A percentile compares a stretch with the other conserved stretches of the same genome.
Evolutionary conservation across 2,797 vertebrate species (phyloP).

Genomic region (Silurus aristotelis): DNA sequence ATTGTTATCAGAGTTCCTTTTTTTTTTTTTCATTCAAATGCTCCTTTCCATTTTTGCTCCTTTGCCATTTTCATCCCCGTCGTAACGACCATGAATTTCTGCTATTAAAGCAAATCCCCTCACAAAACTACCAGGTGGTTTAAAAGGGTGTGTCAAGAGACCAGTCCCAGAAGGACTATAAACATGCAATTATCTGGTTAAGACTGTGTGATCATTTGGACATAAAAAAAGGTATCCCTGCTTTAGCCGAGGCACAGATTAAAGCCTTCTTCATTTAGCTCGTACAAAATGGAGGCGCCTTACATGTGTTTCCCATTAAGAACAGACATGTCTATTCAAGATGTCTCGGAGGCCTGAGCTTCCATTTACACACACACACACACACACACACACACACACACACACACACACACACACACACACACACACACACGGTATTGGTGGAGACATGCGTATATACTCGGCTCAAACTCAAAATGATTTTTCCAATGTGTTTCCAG

Average conservation of each 20-base stretch:
- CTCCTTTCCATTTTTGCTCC: not conserved
- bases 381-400: too few relatives aligned
- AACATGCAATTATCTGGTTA: slow-evolving; percentile 54
- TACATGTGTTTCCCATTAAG: slow-evolving; percentile 71
- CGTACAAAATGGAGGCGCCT: slow-evolving; percentile 44
- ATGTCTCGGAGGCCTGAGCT: slow-evolving; percentile 39
- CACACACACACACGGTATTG: slow-evolving; percentile 1
- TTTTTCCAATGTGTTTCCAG: slow-evolving; percentile 25
- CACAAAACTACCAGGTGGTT: slow-evolving; percentile 37
- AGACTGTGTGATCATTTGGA: slow-evolving; percentile 48
- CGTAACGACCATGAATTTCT: slow-evolving; percentile 15
- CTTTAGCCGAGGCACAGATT: slow-evolving; percentile 48
- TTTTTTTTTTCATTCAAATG: not conserved
- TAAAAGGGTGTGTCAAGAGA: slow-evolving; percentile 47
- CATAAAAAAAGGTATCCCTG: slow-evolving; percentile 53
- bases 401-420: too few relatives aligned
- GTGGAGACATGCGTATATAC: slow-evolving; percentile 14
- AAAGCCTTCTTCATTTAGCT: slow-evolving; percentile 45
- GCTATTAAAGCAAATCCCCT: not conserved
- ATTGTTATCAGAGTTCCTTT: slow-evolving; percentile 57
- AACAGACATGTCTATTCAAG: slow-evolving; percentile 66
- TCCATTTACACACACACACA: slow-evolving; percentile 30
- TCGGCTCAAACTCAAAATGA: slow-evolving; percentile 35
- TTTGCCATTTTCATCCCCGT: not conserved
- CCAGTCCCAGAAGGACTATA: slow-evolving; percentile 24